Conservation (phyloP, 1,140 invertebrate genomes). For the Sarcophaga peregrina region DNA sequence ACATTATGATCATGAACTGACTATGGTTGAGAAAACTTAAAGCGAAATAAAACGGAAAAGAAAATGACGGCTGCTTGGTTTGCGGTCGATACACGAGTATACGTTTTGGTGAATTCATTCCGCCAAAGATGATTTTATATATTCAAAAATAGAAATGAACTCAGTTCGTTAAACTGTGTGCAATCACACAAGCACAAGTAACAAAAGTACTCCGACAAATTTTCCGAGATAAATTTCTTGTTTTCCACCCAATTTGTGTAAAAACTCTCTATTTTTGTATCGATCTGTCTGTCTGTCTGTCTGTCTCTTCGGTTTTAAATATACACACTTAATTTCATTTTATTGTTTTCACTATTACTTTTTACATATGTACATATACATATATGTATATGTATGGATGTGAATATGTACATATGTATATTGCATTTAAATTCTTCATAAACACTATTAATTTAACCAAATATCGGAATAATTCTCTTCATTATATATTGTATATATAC, state of each 20-base stretch:
- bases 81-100: not conserved
- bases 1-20: constrained; percentile 11
- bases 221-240: constrained; percentile 12
- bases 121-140: constrained; percentile 42
- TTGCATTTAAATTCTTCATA: no score
- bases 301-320: no score
- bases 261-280: no score
- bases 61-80: not conserved
- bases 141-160: constrained; percentile 67
- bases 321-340: not conserved
- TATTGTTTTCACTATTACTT: constrained; percentile 3
- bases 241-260: constrained; percentile 1
- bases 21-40: not conserved
- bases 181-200: not conserved
- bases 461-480: not conserved
- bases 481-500: no score
- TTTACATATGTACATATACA: not conserved
- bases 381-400: no score
- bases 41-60: not conserved
- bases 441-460: constrained; percentile 43
- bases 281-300: no score
- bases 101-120: not conserved
- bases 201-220: constrained; percentile 7
- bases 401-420: no score
- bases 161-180: constrained; percentile 66